A percentile compares a stretch with the other conserved stretches of the same genome.
Evolutionary conservation across 2,888 invertebrate species (phyloP).

Genomic region (Halictus quadricinctus): DNA sequence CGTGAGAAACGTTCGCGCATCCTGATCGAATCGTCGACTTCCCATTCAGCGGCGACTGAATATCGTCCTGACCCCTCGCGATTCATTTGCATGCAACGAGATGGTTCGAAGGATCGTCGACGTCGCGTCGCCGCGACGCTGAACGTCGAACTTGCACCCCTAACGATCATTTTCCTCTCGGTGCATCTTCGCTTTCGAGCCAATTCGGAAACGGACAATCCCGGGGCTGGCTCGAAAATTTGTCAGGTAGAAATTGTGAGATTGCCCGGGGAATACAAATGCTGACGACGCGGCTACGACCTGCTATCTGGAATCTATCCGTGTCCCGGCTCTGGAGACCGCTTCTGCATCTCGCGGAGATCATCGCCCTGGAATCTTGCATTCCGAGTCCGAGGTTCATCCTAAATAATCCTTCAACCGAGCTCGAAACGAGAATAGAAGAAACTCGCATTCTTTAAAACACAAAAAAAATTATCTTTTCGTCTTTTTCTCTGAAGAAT

Average conservation of each 20-base stretch:
- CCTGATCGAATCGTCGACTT: constrained; percentile 46
- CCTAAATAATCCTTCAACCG: background rate
- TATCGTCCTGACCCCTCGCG: constrained; percentile 31
- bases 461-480: background rate
- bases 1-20: constrained; percentile 20
- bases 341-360: background rate
- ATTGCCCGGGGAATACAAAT: constrained; percentile 72
- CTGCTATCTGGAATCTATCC: constrained; percentile 26
- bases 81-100: constrained; percentile 60
- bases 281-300: constrained; percentile 30
- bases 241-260: constrained; percentile 68
- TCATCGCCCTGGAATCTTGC: background rate
- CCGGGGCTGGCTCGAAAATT: constrained; percentile 65
- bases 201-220: constrained; percentile 72
- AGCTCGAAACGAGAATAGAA: background rate
- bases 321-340: constrained; percentile 13
- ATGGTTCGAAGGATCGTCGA: constrained; percentile 46
- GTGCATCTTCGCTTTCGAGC: constrained; percentile 36
- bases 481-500: background rate
- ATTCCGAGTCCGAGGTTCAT: background rate
- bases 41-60: constrained; percentile 43
- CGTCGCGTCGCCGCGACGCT: constrained; percentile 34
- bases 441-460: no score
- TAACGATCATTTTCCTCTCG: constrained; percentile 56
- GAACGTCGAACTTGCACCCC: constrained; percentile 37